A percentile compares a stretch with the other conserved stretches of the same genome.
Conservation (phyloP, 2,113 vertebrate species). For the Aleadryas rufinucha region DNA sequence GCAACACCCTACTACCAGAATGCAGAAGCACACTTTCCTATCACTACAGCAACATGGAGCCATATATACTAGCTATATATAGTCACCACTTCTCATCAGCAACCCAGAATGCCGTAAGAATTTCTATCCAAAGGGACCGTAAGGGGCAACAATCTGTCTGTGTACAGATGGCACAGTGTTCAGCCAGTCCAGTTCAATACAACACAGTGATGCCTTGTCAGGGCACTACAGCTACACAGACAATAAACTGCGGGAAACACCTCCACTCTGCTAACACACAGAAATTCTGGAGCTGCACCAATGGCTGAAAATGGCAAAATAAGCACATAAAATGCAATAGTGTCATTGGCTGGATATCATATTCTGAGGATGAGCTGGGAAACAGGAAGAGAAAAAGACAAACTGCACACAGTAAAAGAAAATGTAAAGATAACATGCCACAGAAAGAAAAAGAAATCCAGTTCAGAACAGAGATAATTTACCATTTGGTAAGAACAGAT, state of each 20-base stretch:
- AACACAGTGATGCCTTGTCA: neutral
- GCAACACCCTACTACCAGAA: neutral
- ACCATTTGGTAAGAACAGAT: neutral
- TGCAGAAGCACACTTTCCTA: neutral
- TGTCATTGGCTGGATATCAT: neutral
- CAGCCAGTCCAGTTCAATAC: neutral
- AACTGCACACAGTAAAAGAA: neutral
- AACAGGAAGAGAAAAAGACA: neutral
- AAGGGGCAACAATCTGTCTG: neutral
- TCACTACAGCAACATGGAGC: neutral
- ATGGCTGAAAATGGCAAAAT: neutral
- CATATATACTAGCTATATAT: neutral
- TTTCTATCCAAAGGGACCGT: neutral
- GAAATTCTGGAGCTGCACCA: constrained; percentile 1
- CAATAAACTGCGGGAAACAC: neutral
- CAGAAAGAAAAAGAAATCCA: neutral
- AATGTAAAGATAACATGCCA: neutral
- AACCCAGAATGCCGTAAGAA: neutral
- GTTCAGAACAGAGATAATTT: neutral
- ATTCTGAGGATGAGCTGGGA: neutral
- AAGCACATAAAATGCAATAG: neutral
- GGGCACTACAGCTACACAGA: neutral
- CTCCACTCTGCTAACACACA: neutral
- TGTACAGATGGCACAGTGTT: neutral
- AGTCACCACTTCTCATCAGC: neutral